A percentile compares a stretch with the other conserved stretches of the same genome.
phyloP scores from a whole-genome alignment of 2,888 invertebrate species.

The Gerris lacustris region DNA sequence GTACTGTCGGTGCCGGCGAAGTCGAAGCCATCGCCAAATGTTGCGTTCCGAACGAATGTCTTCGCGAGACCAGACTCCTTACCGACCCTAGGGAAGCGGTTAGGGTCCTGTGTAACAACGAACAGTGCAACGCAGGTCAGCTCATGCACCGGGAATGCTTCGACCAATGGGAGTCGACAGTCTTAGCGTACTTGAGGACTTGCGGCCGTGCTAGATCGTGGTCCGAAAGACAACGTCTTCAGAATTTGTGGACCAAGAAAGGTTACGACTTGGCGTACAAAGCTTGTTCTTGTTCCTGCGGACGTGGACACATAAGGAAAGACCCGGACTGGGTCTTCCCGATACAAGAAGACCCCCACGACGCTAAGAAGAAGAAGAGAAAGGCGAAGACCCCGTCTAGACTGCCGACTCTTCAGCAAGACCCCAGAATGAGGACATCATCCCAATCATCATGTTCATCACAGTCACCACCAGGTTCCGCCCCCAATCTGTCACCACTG shows the following conservation, averaged over 20 bases:
- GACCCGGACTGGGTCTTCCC: constrained; percentile 81
- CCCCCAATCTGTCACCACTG: constrained; percentile 59
- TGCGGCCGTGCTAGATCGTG: constrained; percentile 85
- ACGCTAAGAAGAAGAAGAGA: constrained; percentile 54
- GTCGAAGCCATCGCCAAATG: constrained; percentile 48
- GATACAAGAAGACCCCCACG: constrained; percentile 41
- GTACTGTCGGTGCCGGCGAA: constrained; percentile 23
- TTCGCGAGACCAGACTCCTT: constrained; percentile 46
- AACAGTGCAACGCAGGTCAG: constrained; percentile 72
- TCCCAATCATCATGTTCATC: constrained; percentile 66
- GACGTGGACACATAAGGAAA: constrained; percentile 83
- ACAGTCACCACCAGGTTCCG: constrained; percentile 65
- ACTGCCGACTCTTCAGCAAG: constrained; percentile 42
- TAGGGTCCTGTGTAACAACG: constrained; percentile 88
- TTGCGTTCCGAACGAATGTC: constrained; percentile 71
- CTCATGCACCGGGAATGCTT: constrained; percentile 96
- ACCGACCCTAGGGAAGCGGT: constrained; percentile 65
- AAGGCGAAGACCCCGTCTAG: constrained; percentile 54
- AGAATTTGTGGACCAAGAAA: constrained; percentile 95
- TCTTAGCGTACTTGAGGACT: constrained; percentile 76
- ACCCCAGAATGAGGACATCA: constrained; percentile 38
- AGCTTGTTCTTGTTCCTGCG: constrained; percentile 87
- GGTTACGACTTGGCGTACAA: constrained; percentile 93
- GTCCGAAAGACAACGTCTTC: constrained; percentile 87
- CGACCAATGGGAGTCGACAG: constrained; percentile 82